These are phyloP conservation scores for Atrichornis clamosus DNA, from an alignment of 2,113 vertebrate species.

Conservation along the genomic window DNA sequence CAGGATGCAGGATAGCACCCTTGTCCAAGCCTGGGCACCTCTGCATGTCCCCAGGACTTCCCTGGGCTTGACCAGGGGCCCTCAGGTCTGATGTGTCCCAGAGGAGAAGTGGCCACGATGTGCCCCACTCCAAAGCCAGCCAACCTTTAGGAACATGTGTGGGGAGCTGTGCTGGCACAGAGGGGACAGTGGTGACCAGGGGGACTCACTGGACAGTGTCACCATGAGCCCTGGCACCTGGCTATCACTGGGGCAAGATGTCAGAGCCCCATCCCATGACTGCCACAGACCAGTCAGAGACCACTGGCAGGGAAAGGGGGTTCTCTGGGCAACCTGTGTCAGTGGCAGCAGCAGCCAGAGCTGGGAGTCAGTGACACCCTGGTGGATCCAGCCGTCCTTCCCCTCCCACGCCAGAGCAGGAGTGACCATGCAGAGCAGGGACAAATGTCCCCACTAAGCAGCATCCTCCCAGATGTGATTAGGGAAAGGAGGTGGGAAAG, in stretches of 20 bases:
- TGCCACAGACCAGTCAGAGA: not conserved
- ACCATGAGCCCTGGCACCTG: rapidly evolving
- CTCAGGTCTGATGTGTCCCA: not conserved
- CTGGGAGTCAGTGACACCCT: not conserved
- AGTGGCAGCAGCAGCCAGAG: not conserved
- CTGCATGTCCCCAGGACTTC: rapidly evolving
- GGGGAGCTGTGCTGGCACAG: not conserved
- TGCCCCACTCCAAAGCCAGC: rapidly evolving
- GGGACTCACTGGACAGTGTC: not conserved
- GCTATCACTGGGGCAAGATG: not conserved
- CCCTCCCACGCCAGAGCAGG: not conserved
- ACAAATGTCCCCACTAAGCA: not conserved
- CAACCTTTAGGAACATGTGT: rapidly evolving
- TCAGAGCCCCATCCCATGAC: not conserved
- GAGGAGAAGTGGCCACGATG: rapidly evolving
- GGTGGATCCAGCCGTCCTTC: not conserved
- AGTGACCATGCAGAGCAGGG: not conserved
- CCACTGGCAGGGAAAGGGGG: not conserved
- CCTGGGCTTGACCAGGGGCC: not conserved
- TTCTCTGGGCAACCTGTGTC: not conserved
- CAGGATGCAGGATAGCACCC: not conserved
- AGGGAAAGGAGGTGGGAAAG: not conserved
- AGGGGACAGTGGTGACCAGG: not conserved
- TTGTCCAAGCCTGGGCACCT: not conserved
- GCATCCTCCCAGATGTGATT: rapidly evolving